phyloP scores from a whole-genome alignment of 2,888 invertebrate species.

The Strigamia crassipes region DNA sequence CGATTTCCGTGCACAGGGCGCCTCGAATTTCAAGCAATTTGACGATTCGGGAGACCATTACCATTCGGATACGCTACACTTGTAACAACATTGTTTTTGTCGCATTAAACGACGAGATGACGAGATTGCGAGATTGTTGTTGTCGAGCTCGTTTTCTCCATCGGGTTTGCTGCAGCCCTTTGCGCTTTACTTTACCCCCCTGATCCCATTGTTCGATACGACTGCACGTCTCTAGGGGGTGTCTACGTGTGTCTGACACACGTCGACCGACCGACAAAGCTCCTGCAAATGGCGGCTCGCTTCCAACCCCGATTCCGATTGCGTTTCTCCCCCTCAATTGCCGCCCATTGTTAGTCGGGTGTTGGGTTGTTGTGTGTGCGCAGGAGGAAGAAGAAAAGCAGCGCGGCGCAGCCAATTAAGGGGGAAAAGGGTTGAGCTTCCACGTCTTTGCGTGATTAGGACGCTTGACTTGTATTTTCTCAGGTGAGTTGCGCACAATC shows the following conservation, averaged over 20 bases:
- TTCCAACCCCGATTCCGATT: not conserved
- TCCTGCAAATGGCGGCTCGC: slow-evolving; percentile 13
- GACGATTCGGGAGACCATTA: no score
- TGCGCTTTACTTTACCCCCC: not conserved
- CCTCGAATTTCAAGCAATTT: no score
- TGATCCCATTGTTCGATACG: slow-evolving; percentile 10
- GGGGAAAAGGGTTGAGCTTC: not conserved
- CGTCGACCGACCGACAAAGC: slow-evolving; percentile 26
- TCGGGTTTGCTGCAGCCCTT: not conserved
- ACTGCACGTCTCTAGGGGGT: not conserved
- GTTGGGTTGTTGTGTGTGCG: no score
- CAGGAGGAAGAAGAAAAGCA: no score
- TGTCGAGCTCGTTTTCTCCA: not conserved
- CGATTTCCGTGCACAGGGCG: no score
- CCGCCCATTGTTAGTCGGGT: not conserved
- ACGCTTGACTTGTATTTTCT: slow-evolving; percentile 13
- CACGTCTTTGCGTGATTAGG: not conserved
- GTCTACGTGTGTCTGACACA: slow-evolving; percentile 24
- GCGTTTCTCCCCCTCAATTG: not conserved
- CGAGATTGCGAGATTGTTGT: no score
- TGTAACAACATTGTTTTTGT: not conserved
- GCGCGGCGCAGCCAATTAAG: no score
- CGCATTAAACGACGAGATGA: no score
- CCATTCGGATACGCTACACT: no score
- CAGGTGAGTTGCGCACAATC: not conserved